These are phyloP conservation scores for Zaprionus ghesquierei DNA, from an alignment of 1,140 invertebrate genomes.

Conservation along the genomic window DNA sequence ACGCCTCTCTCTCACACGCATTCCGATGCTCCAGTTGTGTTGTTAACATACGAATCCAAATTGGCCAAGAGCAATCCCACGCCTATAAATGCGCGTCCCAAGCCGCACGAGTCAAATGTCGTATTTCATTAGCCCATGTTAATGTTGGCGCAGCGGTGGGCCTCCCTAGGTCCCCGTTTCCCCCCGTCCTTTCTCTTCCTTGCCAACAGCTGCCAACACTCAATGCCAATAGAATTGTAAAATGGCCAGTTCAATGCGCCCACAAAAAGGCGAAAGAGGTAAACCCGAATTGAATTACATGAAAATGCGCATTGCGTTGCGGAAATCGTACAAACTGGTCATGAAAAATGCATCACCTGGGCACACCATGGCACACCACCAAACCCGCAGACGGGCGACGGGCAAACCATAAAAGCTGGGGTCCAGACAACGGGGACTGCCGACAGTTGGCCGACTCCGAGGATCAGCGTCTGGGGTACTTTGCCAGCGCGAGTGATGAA, in stretches of 20 bases:
- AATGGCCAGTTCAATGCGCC: constrained; percentile 51
- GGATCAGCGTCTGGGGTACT: constrained; percentile 41
- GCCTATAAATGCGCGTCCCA: constrained; percentile 64
- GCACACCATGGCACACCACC: neutral
- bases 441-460: constrained; percentile 11
- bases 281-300: constrained; percentile 75
- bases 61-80: constrained; percentile 73
- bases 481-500: constrained; percentile 63
- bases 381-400: constrained; percentile 2
- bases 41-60: constrained; percentile 9
- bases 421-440: constrained; percentile 54
- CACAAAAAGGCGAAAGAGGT: constrained; percentile 36
- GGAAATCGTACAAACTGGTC: constrained; percentile 81
- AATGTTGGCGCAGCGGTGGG: constrained; percentile 66
- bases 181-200: neutral
- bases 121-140: constrained; percentile 78
- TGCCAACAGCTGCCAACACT: constrained; percentile 22
- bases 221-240: constrained; percentile 76
- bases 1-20: constrained; percentile 33
- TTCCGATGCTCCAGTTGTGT: constrained; percentile 36
- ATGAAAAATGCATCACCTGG: constrained; percentile 77
- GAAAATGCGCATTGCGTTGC: constrained; percentile 75
- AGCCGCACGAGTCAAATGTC: constrained; percentile 77
- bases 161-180: constrained; percentile 10
- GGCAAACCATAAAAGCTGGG: constrained; percentile 61